Percentiles rank a stretch among this genome's conserved stretches.
Conservation (phyloP, 1,140 invertebrate genomes). For the Myzus persicae region DNA sequence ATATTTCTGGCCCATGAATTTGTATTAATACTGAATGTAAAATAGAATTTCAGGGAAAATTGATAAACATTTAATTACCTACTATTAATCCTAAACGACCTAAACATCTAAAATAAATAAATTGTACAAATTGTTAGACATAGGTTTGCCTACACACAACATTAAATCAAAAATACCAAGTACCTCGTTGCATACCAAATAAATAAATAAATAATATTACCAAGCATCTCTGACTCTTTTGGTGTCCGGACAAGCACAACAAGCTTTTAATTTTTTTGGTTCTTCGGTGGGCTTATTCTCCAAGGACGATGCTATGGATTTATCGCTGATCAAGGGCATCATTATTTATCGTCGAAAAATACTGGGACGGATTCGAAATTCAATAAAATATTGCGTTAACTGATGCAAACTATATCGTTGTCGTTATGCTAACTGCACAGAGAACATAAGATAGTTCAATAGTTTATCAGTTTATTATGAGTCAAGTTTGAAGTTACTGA, state of each 20-base stretch:
- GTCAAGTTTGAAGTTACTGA: not conserved
- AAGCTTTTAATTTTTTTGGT: conserved; percentile 86
- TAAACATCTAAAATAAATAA: no score
- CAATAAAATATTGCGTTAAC: not conserved
- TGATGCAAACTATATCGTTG: not conserved
- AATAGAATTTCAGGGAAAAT: no score
- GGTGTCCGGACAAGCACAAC: conserved; percentile 97
- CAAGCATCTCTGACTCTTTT: conserved; percentile 89
- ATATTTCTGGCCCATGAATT: no score
- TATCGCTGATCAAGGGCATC: not conserved
- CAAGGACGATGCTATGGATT: not conserved
- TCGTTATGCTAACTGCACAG: not conserved
- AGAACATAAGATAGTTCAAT: no score
- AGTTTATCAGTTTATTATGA: no score
- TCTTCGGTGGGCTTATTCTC: conserved; percentile 46
- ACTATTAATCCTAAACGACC: no score
- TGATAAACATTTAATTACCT: no score
- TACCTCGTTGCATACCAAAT: no score
- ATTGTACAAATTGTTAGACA: no score
- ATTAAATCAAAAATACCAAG: not conserved
- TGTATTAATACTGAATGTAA: no score
- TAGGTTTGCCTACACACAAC: not conserved
- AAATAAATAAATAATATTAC: conserved; percentile 68
- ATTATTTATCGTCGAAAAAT: not conserved
- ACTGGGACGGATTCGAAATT: not conserved